Evolutionary conservation across 2,797 vertebrate genomes (phyloP).

Genomic region (Knipowitschia caucasica): DNA sequence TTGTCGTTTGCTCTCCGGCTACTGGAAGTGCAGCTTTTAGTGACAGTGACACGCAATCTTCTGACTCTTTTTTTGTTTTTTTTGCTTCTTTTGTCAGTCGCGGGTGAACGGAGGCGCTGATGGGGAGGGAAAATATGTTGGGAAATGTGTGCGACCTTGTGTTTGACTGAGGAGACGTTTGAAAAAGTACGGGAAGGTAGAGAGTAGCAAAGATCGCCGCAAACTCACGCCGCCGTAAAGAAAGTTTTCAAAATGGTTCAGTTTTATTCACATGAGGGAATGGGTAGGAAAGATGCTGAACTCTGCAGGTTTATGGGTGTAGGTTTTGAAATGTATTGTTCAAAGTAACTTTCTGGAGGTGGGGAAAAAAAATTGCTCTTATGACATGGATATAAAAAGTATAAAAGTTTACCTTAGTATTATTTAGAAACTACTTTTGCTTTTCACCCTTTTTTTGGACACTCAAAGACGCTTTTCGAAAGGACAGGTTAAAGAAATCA

Average conservation of each 20-base stretch:
- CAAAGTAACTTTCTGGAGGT: no score
- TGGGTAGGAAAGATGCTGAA: no score
- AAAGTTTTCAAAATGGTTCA: conserved; percentile 5
- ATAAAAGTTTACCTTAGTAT: no score
- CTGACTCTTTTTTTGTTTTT: conserved; percentile 33
- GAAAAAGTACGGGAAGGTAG: conserved; percentile 12
- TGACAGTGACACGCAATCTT: conserved; percentile 35
- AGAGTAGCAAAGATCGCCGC: conserved; percentile 15
- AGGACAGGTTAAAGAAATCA: no score
- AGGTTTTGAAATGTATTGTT: no score
- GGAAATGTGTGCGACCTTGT: conserved; percentile 26
- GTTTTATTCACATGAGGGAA: no score
- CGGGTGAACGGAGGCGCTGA: conserved; percentile 34
- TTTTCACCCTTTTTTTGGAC: no score
- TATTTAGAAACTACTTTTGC: no score
- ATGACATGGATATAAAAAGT: no score
- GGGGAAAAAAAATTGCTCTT: no score
- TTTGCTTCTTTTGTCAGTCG: conserved; percentile 41
- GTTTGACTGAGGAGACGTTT: conserved; percentile 22
- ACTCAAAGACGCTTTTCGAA: no score
- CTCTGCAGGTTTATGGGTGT: no score
- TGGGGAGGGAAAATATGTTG: conserved; percentile 38
- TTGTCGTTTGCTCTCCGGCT: conserved; percentile 5
- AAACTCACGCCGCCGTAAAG: conserved; percentile 2
- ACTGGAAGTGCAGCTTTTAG: conserved; percentile 28